Conservation (phyloP, 2,888 invertebrate species). For the Serrognathus titanus region DNA sequence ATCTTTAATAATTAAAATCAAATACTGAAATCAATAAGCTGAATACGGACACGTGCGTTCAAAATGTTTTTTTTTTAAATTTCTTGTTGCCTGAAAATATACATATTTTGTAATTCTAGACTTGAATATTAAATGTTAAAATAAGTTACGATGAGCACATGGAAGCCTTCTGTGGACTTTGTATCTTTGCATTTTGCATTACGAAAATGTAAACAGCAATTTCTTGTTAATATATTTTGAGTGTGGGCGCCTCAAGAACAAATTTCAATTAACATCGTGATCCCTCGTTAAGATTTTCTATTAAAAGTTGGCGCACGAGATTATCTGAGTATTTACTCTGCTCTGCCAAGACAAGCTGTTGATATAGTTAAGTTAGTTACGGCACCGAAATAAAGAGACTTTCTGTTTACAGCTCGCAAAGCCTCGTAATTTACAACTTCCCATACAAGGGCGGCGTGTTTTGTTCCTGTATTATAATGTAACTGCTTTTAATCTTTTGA, state of each 20-base stretch:
- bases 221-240: constrained; percentile 30
- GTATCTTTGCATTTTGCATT: not conserved
- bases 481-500: no score
- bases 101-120: no score
- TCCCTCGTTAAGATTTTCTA: constrained; percentile 39
- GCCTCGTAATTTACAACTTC: not conserved
- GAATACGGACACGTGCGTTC: no score
- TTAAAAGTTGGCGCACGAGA: constrained; percentile 39
- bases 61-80: no score
- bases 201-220: constrained; percentile 23
- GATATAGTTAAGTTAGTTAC: constrained; percentile 23
- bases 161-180: not conserved
- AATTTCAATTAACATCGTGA: constrained; percentile 43
- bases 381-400: constrained; percentile 14
- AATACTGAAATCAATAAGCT: no score
- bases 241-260: constrained; percentile 28
- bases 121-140: no score
- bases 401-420: no score
- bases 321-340: constrained; percentile 34
- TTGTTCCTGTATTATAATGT: no score
- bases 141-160: no score
- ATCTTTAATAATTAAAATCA: no score
- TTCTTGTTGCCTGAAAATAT: no score
- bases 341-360: constrained; percentile 20
- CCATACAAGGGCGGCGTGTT: not conserved